Percentiles rank a stretch among this genome's conserved stretches.
Evolutionary conservation across 35 echinoderm and acorn worm genomes (phyloP).

Genomic region (Strongylocentrotus purpuratus): DNA sequence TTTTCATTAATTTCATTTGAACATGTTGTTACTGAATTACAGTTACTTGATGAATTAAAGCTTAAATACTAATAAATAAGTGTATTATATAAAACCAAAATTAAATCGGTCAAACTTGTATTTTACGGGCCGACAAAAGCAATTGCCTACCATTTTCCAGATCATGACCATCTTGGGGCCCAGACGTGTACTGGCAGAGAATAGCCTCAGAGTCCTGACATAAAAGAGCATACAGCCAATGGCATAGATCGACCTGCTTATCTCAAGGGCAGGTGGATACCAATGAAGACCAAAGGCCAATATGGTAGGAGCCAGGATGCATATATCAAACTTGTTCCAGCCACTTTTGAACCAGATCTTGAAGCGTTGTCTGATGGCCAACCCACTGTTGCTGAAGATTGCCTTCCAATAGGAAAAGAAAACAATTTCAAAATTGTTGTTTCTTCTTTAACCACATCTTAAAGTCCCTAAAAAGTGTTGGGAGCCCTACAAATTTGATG

Average conservation of each 20-base stretch:
- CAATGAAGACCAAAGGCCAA: conserved; percentile 71
- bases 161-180: conserved; percentile 95
- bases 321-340: conserved; percentile 79
- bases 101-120: too few species aligned
- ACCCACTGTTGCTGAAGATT: conserved; percentile 43
- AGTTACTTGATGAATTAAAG: too few species aligned
- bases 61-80: too few species aligned
- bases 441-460: too few species aligned
- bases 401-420: conserved; percentile 33
- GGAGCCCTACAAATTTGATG: too few species aligned
- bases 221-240: conserved; percentile 67
- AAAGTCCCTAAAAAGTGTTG: too few species aligned
- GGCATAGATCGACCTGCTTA: conserved; percentile 61
- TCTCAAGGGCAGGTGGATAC: conserved; percentile 39
- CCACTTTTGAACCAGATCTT: conserved; percentile 65
- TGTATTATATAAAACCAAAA: too few species aligned
- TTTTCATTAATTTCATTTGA: too few species aligned
- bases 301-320: conserved; percentile 38
- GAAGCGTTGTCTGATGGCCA: conserved; percentile 48
- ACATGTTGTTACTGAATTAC: too few species aligned
- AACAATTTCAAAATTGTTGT: too few species aligned
- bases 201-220: conserved; percentile 67
- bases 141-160: conserved; percentile 69
- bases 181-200: conserved; percentile 64
- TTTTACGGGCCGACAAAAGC: too few species aligned